Evolutionary conservation across 2,113 vertebrate genomes (phyloP).

Genomic region (Pyxicephalus adspersus): DNA sequence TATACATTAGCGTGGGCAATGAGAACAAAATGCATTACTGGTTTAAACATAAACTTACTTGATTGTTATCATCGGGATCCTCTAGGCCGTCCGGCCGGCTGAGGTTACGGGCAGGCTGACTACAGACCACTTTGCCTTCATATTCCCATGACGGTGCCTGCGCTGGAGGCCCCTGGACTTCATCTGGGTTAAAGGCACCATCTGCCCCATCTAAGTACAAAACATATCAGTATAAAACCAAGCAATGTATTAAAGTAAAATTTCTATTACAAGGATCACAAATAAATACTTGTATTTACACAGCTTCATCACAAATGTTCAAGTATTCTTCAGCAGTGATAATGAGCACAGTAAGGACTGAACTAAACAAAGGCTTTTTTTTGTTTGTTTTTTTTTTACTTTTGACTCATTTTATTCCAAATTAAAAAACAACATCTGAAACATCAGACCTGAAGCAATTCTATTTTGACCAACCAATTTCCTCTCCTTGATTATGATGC

Average conservation of each 20-base stretch:
- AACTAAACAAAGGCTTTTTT: no score
- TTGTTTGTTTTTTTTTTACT: no score
- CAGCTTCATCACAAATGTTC: no score
- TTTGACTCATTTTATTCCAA: no score
- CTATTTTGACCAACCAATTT: no score
- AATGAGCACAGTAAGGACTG: no score
- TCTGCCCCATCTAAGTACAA: slow-evolving; percentile 83
- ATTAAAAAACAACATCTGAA: no score
- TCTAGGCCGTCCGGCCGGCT: slow-evolving; percentile 92
- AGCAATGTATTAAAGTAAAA: not conserved
- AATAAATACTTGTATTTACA: not conserved
- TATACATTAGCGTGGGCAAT: slow-evolving; percentile 19
- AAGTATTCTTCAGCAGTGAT: no score
- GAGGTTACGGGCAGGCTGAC: slow-evolving; percentile 92
- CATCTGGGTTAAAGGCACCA: slow-evolving; percentile 89
- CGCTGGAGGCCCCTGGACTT: slow-evolving; percentile 87
- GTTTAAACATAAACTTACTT: slow-evolving; percentile 59
- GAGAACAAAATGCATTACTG: not conserved
- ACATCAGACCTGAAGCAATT: no score
- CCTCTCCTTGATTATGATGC: no score
- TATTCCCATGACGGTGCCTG: slow-evolving; percentile 83
- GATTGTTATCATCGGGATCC: slow-evolving; percentile 82
- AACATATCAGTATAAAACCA: not conserved
- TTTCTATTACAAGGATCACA: not conserved
- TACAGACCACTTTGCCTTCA: slow-evolving; percentile 92